Evolutionary conservation across 2,888 invertebrate genomes (phyloP).

Genomic region (Melinaea marsaeus): DNA sequence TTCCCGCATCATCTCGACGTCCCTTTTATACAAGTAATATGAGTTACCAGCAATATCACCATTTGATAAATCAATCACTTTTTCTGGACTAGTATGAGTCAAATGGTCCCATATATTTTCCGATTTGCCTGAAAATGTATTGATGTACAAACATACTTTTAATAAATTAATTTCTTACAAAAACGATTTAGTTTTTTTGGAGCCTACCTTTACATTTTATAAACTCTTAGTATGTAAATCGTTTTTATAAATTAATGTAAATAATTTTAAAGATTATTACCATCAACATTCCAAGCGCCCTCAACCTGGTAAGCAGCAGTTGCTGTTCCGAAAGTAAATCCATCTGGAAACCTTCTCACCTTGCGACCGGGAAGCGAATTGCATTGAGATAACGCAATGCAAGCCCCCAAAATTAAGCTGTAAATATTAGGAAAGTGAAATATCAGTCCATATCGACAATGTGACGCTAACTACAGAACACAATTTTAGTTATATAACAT

Average conservation of each 20-base stretch:
- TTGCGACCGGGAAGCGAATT: slow-evolving; percentile 26
- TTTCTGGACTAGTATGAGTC: slow-evolving; percentile 36
- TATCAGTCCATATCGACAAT: no score
- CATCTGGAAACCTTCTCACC: slow-evolving; percentile 42
- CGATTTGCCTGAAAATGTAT: slow-evolving; percentile 65
- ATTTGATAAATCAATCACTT: slow-evolving; percentile 47
- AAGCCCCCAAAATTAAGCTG: neutral
- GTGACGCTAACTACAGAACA: no score
- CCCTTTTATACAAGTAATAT: slow-evolving; percentile 73
- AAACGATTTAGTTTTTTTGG: no score
- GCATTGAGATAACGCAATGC: slow-evolving; percentile 7
- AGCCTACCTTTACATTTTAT: no score
- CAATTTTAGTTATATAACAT: no score
- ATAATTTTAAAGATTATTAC: slow-evolving; percentile 37
- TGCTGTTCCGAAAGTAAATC: slow-evolving; percentile 45
- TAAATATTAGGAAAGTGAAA: no score
- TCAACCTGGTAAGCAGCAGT: slow-evolving; percentile 73
- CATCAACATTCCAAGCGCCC: slow-evolving; percentile 71
- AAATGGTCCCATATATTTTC: slow-evolving; percentile 74
- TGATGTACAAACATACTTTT: no score
- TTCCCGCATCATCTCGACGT: slow-evolving; percentile 54
- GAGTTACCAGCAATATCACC: slow-evolving; percentile 69
- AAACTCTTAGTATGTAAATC: no score
- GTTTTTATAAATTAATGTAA: no score
- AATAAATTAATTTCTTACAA: no score